Evolutionary conservation across 1,140 invertebrate species (phyloP).

Genomic region (Brachionus plicatilis): DNA sequence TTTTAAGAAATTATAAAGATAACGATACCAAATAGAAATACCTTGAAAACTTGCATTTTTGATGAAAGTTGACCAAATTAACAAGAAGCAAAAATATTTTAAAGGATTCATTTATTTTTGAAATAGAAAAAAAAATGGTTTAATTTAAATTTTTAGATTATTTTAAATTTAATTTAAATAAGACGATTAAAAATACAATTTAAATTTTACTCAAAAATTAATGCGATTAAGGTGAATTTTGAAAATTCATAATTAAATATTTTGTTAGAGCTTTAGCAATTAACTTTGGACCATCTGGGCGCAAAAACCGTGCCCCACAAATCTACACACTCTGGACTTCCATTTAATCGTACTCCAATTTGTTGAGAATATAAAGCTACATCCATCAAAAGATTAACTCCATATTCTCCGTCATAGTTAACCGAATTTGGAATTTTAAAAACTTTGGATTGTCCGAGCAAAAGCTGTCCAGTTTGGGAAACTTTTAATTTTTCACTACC

Average conservation of each 20-base stretch:
- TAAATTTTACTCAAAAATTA: background rate
- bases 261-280: background rate
- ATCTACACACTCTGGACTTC: constrained; percentile 8
- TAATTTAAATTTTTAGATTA: background rate
- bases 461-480: constrained; percentile 6
- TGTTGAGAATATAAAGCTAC: background rate
- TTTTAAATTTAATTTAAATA: background rate
- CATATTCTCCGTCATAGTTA: background rate
- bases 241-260: background rate
- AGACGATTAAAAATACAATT: background rate
- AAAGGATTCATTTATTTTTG: background rate
- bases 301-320: constrained; percentile 1
- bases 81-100: background rate
- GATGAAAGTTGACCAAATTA: background rate
- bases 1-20: background rate
- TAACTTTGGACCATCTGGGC: constrained; percentile 22
- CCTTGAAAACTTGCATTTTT: background rate
- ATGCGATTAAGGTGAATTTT: background rate
- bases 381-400: background rate
- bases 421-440: constrained; percentile 37
- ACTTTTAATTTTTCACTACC: background rate
- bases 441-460: background rate
- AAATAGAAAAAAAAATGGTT: background rate
- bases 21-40: background rate
- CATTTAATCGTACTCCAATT: background rate